phyloP scores from a whole-genome alignment of 2,888 invertebrate genomes.

The Cantharis flavilabris region DNA sequence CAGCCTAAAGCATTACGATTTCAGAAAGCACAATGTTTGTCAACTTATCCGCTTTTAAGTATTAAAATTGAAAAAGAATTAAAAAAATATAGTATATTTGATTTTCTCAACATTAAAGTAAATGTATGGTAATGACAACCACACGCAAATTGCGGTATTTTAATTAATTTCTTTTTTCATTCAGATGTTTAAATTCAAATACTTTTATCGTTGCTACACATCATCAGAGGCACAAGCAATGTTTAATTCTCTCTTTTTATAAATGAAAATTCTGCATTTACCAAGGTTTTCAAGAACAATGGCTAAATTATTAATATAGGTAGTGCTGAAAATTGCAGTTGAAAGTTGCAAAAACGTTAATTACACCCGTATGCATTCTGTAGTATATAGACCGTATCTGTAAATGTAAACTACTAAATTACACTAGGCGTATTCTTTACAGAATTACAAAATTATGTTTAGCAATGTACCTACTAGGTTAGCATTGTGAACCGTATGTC shows the following conservation, averaged over 20 bases:
- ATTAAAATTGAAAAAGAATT: neutral
- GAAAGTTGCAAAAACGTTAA: neutral
- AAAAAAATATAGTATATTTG: neutral
- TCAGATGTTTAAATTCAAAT: neutral
- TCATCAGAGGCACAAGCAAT: neutral
- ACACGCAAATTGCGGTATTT: neutral
- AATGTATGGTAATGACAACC: neutral
- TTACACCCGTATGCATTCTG: neutral
- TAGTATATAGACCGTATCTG: neutral
- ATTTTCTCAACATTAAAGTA: neutral
- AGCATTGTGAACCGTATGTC: constrained; percentile 5
- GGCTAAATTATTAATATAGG: neutral
- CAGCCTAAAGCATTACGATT: constrained; percentile 5
- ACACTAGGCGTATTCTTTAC: constrained; percentile 1
- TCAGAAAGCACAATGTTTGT: constrained; percentile 7
- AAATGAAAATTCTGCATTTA: neutral
- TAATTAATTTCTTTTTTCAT: neutral
- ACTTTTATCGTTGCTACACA: neutral
- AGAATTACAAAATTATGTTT: constrained; percentile 6
- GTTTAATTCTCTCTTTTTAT: neutral
- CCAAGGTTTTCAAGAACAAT: neutral
- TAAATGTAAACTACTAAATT: neutral
- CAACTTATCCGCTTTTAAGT: neutral
- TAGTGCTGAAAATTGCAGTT: neutral
- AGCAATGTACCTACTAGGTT: constrained; percentile 6